Evolutionary conservation across 2,113 vertebrate genomes (phyloP).

Genomic region (Tapirus terrestris): DNA sequence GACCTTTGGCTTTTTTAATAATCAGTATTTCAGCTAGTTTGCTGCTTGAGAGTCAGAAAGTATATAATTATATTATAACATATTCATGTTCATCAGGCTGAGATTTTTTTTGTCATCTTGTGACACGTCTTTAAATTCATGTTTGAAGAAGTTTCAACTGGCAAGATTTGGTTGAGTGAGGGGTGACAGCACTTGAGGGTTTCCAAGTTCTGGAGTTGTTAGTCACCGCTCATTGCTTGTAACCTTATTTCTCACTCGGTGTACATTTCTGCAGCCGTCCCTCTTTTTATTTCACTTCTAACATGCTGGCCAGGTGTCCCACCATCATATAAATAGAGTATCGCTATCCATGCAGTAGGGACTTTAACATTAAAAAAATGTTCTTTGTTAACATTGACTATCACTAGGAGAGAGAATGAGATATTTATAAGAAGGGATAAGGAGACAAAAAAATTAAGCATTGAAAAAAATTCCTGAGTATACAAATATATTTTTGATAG

Average conservation of each 20-base stretch:
- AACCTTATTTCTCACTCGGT: slow-evolving; percentile 77
- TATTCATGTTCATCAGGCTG: background rate
- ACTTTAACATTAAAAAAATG: background rate
- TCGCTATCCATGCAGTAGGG: background rate
- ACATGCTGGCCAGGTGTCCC: slow-evolving; percentile 75
- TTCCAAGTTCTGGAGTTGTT: slow-evolving; percentile 76
- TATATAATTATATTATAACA: background rate
- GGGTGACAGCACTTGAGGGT: background rate
- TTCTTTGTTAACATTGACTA: slow-evolving; percentile 26
- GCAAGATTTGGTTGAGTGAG: slow-evolving; percentile 52
- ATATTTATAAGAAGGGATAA: background rate
- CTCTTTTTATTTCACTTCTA: slow-evolving; percentile 73
- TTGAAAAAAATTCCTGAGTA: background rate
- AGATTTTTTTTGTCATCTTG: slow-evolving; percentile 15
- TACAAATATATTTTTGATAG: slow-evolving; percentile 37
- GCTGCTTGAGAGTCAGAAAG: background rate
- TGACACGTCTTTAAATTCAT: slow-evolving; percentile 51
- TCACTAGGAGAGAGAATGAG: background rate
- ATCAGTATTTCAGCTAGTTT: background rate
- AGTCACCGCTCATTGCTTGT: slow-evolving; percentile 75
- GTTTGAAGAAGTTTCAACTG: slow-evolving; percentile 58
- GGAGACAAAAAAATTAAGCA: background rate
- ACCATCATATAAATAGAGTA: slow-evolving; percentile 64
- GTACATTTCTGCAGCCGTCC: slow-evolving; percentile 61
- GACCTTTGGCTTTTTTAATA: background rate